Conservation (phyloP, 2,113 vertebrate genomes). For the Irena cyanogastra region DNA sequence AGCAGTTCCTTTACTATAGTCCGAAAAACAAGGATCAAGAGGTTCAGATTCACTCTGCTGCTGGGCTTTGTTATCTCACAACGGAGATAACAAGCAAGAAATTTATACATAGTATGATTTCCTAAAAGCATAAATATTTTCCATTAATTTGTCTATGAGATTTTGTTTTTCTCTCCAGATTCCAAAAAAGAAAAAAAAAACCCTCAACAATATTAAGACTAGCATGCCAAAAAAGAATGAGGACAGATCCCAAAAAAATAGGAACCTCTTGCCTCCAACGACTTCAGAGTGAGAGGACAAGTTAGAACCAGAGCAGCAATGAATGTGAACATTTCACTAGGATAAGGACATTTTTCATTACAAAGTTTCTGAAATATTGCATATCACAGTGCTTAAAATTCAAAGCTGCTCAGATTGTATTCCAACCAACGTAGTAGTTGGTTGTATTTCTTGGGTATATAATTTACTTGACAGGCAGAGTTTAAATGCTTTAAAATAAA, state of each 20-base stretch:
- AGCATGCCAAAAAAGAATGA: not conserved
- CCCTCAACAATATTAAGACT: not conserved
- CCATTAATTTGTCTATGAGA: not conserved
- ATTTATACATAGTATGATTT: not conserved
- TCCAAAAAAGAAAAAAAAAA: not conserved
- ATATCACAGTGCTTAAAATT: not conserved
- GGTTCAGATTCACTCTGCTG: not conserved
- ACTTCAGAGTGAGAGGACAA: not conserved
- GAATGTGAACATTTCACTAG: not conserved
- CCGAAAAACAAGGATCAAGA: not conserved
- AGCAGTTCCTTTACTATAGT: not conserved
- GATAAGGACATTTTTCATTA: slow-evolving; percentile 15
- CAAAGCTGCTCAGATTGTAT: not conserved
- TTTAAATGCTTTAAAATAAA: slow-evolving; percentile 57
- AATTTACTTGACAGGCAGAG: slow-evolving; percentile 53
- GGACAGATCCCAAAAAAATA: not conserved
- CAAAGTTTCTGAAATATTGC: not conserved
- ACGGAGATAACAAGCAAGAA: not conserved
- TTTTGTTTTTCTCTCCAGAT: not conserved
- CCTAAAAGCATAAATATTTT: not conserved
- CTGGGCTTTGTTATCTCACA: not conserved
- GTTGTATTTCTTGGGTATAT: slow-evolving; percentile 19
- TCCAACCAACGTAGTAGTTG: not conserved
- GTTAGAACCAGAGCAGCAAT: not conserved
- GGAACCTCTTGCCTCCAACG: not conserved